phyloP scores from a whole-genome alignment of 2,888 invertebrate species.

The Volucella bombylans region DNA sequence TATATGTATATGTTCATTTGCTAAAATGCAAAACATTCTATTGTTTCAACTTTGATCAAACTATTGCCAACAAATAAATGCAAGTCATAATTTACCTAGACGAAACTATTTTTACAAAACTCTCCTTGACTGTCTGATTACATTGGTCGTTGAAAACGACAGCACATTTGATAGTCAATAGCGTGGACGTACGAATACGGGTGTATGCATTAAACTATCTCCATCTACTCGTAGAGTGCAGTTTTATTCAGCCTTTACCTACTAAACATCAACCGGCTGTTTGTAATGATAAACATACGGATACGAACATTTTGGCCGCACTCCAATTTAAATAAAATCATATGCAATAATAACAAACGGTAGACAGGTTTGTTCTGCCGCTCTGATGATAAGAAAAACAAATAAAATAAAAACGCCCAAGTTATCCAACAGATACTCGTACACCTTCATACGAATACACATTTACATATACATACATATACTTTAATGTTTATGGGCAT shows the following conservation, averaged over 20 bases:
- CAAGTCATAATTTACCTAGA: too few relatives aligned
- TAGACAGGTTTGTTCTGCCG: slow-evolving; percentile 64
- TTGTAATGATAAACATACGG: slow-evolving; percentile 56
- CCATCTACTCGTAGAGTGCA: slow-evolving; percentile 1
- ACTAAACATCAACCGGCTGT: slow-evolving; percentile 22
- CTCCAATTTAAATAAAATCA: slow-evolving; percentile 58
- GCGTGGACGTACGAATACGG: slow-evolving; percentile 16
- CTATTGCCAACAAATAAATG: too few relatives aligned
- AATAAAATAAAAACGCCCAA: slow-evolving; percentile 49
- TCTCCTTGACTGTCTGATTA: slow-evolving; percentile 37
- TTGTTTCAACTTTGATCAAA: too few relatives aligned
- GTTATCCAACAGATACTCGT: slow-evolving; percentile 27
- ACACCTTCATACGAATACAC: background rate
- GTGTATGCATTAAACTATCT: slow-evolving; percentile 1
- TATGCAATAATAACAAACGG: slow-evolving; percentile 55
- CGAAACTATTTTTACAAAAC: slow-evolving; percentile 19
- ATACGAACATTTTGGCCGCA: slow-evolving; percentile 47
- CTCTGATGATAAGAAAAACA: slow-evolving; percentile 62
- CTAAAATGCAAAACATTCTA: too few relatives aligned
- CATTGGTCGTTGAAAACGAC: slow-evolving; percentile 31
- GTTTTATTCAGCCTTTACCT: slow-evolving; percentile 29
- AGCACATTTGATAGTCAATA: slow-evolving; percentile 9
- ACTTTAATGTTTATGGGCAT: too few relatives aligned
- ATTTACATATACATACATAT: background rate
- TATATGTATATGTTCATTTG: too few relatives aligned